Base-by-base conservation (phyloP, 2,797 vertebrate species). In the Merluccius polli region DNA sequence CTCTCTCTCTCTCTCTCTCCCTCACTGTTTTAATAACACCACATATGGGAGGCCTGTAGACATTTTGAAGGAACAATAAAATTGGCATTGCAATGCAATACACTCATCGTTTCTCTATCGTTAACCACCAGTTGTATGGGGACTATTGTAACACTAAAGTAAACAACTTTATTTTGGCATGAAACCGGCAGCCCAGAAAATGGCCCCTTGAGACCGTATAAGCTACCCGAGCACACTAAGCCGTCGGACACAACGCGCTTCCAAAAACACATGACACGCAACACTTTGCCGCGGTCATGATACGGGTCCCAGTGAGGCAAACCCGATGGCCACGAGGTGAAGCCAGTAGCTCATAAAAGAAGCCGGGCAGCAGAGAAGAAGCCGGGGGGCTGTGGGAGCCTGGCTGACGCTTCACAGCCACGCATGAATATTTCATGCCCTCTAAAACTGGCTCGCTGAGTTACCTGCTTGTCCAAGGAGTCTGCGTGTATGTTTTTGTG, bases 401-500 rank as follows among this genome's bases (percentile, higher is more conserved):
- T 78, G 78, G 82, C 84, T 76, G 78, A 77, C 74, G 78, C 83
- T 87, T 89, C 82, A 80, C 71, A 81, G 83, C 76, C 77, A 27
- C 67, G 67, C 83, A 90, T 91, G 83, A 88, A 92, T 93, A 90
- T 91, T 91, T 91, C 71, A 92, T 87, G 16, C 35, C 30, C 75
- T 83, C 76, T 88, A 82, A 89, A 86, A 83, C 81, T 71, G 72
- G 84, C 77, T 78, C 77, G 70, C 35, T 81, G 74, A 76, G 63
- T 82, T 75, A 87, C 75, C 83, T 82, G 69, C 31, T 75, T 74
- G 29, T 83, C 67, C 73, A 75, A 79, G 24, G 44, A 69, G 67
- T 32, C 13, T 18, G 65, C 3, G 13, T 9, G 31, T n/a, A n/a
- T n/a, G n/a, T n/a, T n/a, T n/a, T n/a, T n/a, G n/a, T n/a, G n/a